Conservation (phyloP, 2,113 vertebrate genomes). For the Cyanoramphus novaezelandiae region DNA sequence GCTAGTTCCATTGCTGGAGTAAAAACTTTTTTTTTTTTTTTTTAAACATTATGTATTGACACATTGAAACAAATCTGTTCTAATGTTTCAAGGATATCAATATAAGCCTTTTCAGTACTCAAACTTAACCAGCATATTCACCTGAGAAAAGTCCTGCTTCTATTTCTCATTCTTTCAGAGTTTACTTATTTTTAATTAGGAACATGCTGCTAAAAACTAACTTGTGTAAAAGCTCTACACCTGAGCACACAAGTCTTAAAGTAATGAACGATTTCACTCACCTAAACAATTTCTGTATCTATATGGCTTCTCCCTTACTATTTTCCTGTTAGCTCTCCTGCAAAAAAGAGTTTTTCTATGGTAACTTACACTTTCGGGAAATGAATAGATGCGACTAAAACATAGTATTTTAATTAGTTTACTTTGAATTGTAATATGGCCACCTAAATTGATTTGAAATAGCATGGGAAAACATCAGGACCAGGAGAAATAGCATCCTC, state of each 20-base stretch:
- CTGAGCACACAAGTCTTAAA: not conserved
- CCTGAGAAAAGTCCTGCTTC: not conserved
- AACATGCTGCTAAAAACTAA: not conserved
- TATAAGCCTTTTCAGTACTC: not conserved
- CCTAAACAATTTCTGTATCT: not conserved
- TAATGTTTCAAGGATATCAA: not conserved
- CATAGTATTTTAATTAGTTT: not conserved
- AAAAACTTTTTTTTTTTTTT: not conserved
- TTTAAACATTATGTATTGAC: not conserved
- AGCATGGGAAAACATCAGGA: not conserved
- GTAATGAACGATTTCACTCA: not conserved
- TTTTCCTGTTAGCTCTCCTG: not conserved
- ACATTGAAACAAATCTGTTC: not conserved
- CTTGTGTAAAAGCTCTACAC: not conserved
- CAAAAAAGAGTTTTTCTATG: not conserved
- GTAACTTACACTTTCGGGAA: not conserved
- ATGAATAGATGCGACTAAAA: not conserved
- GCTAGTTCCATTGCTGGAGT: not conserved
- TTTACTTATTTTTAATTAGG: not conserved
- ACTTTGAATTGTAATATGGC: not conserved
- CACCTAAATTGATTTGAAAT: constrained; percentile 9
- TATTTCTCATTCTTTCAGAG: not conserved
- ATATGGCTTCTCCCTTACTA: not conserved
- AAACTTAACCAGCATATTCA: not conserved
- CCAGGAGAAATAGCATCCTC: not conserved